Base-by-base conservation (phyloP, 2,113 vertebrate genomes). In the Toxotes jaculatrix region DNA sequence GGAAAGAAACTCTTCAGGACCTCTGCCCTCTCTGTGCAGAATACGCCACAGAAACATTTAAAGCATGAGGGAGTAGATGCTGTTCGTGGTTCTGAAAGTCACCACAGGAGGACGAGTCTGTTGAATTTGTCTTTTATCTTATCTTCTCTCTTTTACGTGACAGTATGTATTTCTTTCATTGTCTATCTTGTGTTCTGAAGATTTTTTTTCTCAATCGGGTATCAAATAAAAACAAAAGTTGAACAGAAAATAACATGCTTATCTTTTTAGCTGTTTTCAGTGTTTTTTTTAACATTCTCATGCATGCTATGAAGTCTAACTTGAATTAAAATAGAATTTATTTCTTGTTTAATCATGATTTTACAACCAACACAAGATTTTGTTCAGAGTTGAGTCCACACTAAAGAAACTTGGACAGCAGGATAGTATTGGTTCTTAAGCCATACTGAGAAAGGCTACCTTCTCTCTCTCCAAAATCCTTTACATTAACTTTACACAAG, bases 1-100 rank as follows among this genome's bases (percentile, higher is more conserved):
- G 78, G 73, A 59, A 79, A 80, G 53, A 88, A 89, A 87, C 80
- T 87, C 78, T 68, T 77, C 40, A 19, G 64, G 59, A 89, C 80
- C 79, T 64, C 79, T 88, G 74, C 68, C 63, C 80, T 78, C 42
- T 69, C 56, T 73, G 71, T 73, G 70, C 82, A 34, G 59, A 90
- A 77, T 74, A 84, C 63, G 61, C 81, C 74, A 60, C 74, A 85
- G 88, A 90, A 86, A 77, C 71, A 73, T 74, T 85, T 80, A 82
- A 81, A 83, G 68, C 91, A 74, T 65, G 67, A 77, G 57, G 74
- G 83, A 92, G 60, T 42, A 45, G 63, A 68, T 59, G 60, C 79
- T 75, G 74, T 53, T 68, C 27, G 69, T 55, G 63, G 59, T 65
- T 85, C 53, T 87, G 83, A 84, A 80, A 86, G 47, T 74, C 57